These are phyloP conservation scores for Lordiphosa stackelbergi DNA, from an alignment of 1,140 invertebrate species.

Conservation along the genomic window DNA sequence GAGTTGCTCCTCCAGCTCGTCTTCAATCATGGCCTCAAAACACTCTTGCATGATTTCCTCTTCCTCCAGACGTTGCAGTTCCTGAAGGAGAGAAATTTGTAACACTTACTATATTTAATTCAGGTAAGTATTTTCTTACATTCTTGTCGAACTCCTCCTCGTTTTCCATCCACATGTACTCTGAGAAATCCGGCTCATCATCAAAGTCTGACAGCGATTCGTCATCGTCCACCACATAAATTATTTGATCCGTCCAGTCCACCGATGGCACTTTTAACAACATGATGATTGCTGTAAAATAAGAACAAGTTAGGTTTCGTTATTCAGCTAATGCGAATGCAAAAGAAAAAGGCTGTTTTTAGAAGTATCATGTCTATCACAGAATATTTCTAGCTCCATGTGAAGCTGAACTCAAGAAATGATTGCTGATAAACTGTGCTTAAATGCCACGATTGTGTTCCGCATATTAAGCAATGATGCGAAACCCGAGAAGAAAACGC, in stretches of 20 bases:
- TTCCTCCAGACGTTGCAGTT: conserved; percentile 90
- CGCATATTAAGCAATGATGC: no score
- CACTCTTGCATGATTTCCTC: conserved; percentile 92
- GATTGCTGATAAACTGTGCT: no score
- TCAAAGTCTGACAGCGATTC: conserved; percentile 79
- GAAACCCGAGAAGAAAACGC: no score
- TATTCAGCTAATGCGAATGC: no score
- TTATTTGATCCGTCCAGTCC: conserved; percentile 76
- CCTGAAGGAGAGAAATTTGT: conserved; percentile 78
- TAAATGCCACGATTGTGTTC: no score
- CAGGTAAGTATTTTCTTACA: conserved; percentile 77
- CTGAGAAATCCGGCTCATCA: conserved; percentile 85
- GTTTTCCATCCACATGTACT: conserved; percentile 95
- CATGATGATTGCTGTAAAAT: conserved; percentile 57
- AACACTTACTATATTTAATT: not conserved
- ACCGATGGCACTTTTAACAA: conserved; percentile 75
- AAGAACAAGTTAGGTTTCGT: conserved; percentile 4
- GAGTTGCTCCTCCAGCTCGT: conserved; percentile 79
- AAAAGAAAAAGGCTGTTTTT: no score
- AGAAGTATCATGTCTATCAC: no score
- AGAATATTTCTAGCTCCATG: no score
- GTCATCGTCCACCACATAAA: conserved; percentile 78
- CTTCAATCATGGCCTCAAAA: conserved; percentile 89
- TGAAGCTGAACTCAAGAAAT: no score
- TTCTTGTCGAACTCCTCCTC: conserved; percentile 93